Evolutionary conservation across 2,113 vertebrate genomes (phyloP), one percentile per base, ranked within the genome.

Genomic region (Oryzias woworae): DNA sequence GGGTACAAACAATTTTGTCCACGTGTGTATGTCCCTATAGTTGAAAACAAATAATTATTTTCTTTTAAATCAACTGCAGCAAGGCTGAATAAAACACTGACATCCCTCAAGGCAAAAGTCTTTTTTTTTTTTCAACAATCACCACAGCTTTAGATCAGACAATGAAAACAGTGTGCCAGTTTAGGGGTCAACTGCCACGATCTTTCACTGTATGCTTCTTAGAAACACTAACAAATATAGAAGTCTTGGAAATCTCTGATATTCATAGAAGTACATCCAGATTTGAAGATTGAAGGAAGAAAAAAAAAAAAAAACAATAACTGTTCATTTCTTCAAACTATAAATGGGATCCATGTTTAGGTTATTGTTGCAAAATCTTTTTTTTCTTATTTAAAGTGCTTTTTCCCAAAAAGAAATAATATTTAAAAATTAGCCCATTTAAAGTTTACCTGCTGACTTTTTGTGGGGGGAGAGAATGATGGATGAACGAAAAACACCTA

Each of bases 241-340:
- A 81, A 14, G 58, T 67, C 60, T 59, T 51, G 23, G n/a, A 67
- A 61, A 74, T 69, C 59, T 75, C 63, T 80, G 78, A 78, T 82
- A 71, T 78, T 68, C 78, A 81, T 84, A 87, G 83, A 85, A 88
- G 89, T 86, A 88, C 66, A 85, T 62, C 20, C 68, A 56, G 75
- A 84, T 80, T 12, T 80, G 66, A 78, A 85, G 79, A 83, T 78
- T 58, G 79, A 71, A 77, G 78, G 66, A 61, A 78, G 71, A 65
- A 89, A 88, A 86, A 83, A 85, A 81, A 77, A 85, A 88, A 83
- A 68, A 77, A 46, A 58, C 7, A 61, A 10, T 18, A 58, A 63
- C 49, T 12, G 18, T 42, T 46, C 42, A 62, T 67, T 54, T 73
- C 56, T 58, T 55, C 51, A 64, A 69, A 71, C 65, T 58, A 73